phyloP scores from a whole-genome alignment of 1,140 invertebrate genomes.

The Sipha flava region DNA sequence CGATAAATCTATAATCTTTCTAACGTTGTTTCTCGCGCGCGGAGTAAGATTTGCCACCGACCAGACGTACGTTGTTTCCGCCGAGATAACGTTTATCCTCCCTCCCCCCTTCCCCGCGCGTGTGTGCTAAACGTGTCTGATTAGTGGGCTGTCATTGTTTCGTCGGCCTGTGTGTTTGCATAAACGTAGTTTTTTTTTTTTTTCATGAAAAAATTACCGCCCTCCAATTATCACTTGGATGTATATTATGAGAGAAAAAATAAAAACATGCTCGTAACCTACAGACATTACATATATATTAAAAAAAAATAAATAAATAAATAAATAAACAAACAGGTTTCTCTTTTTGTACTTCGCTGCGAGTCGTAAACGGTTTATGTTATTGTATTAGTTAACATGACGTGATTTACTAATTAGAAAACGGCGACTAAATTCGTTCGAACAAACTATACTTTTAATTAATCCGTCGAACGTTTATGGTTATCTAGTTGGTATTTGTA shows the following conservation, averaged over 20 bases:
- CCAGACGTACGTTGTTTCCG: no score
- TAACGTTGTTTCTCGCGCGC: no score
- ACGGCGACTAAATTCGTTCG: background rate
- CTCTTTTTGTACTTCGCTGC: background rate
- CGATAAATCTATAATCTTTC: background rate
- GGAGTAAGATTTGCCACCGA: no score
- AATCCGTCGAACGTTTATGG: no score
- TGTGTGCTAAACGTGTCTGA: no score
- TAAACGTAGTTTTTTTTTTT: no score
- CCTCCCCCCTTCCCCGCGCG: no score
- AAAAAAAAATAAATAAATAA: background rate
- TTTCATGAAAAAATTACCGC: no score
- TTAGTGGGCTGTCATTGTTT: no score
- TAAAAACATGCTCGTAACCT: background rate
- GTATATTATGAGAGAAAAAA: background rate
- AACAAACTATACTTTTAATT: background rate
- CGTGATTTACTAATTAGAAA: slow-evolving; percentile 8
- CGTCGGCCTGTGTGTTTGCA: no score
- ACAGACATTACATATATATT: no score
- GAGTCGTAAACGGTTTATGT: background rate
- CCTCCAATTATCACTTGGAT: background rate
- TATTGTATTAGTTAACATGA: background rate
- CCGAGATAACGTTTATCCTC: no score
- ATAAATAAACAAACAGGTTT: background rate
- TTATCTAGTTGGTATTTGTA: background rate